Evolutionary conservation across 1,140 invertebrate species (phyloP).

Genomic region (Drosophila subpulchrella): DNA sequence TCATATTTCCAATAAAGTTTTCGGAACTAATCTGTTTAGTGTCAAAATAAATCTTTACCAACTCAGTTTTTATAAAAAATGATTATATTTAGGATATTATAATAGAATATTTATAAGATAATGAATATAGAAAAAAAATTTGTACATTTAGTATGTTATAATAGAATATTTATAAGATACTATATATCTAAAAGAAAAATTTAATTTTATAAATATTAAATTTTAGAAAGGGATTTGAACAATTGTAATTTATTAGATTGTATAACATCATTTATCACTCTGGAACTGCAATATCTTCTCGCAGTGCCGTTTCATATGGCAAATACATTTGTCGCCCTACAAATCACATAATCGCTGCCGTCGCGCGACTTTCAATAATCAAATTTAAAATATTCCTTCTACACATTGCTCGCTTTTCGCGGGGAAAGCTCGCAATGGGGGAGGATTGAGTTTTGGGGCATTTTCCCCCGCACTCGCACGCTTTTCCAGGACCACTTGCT

Average conservation of each 20-base stretch:
- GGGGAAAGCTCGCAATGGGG: constrained; percentile 6
- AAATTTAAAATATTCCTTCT: constrained; percentile 76
- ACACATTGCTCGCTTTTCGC: constrained; percentile 43
- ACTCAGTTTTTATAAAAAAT: background rate
- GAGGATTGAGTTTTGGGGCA: background rate
- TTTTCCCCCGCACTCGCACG: background rate
- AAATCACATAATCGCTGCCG: constrained; percentile 73
- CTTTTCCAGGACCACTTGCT: constrained; percentile 28
- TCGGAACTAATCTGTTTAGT: background rate
- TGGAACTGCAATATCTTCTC: background rate
- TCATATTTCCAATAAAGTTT: background rate
- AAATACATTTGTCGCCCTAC: constrained; percentile 66
- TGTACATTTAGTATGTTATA: no score
- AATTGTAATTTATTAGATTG: background rate
- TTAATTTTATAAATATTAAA: no score
- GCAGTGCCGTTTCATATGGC: constrained; percentile 31
- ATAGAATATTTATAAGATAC: no score
- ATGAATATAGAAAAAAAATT: no score
- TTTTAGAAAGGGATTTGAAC: no score
- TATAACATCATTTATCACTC: background rate
- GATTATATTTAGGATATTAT: no score
- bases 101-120: background rate
- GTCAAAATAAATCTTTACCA: background rate
- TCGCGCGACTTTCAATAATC: constrained; percentile 68
- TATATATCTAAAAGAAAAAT: no score